These are phyloP conservation scores for Corythoichthys intestinalis DNA, from an alignment of 2,113 vertebrate species.

Conservation along the genomic window DNA sequence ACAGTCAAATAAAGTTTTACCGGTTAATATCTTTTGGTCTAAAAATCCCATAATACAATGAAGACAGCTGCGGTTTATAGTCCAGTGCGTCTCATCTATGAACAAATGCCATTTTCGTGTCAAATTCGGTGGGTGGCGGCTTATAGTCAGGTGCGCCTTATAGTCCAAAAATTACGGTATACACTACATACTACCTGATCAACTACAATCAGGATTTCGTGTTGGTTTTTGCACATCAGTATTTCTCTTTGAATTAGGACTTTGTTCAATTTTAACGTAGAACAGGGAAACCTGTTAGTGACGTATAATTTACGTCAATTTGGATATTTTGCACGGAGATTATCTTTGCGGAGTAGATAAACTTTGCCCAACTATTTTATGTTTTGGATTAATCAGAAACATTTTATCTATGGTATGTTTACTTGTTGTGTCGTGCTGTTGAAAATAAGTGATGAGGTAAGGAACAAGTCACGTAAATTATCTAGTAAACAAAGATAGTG, in stretches of 20 bases:
- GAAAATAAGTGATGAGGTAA: not conserved
- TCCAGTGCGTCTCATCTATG: no score
- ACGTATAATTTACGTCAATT: not conserved
- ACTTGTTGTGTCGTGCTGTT: not conserved
- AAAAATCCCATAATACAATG: no score
- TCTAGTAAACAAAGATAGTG: not conserved
- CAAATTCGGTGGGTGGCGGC: no score
- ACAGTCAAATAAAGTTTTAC: no score
- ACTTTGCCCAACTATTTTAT: not conserved
- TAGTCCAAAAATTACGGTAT: no score
- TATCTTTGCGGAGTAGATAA: not conserved
- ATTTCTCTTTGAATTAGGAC: constrained; percentile 13
- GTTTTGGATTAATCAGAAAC: not conserved
- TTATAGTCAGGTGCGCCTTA: no score
- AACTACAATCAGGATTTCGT: not conserved
- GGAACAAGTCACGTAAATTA: not conserved
- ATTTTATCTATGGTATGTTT: not conserved
- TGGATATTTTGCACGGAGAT: constrained; percentile 1
- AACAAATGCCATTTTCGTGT: no score
- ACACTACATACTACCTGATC: not conserved
- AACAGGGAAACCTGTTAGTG: not conserved
- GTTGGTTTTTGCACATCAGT: constrained; percentile 7
- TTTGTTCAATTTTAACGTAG: not conserved
- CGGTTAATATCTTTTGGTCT: no score
- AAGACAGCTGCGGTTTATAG: no score